A percentile compares a stretch with the other conserved stretches of the same genome.
phyloP scores from a whole-genome alignment of 2,797 vertebrate species.

The Antennarius maculatus region DNA sequence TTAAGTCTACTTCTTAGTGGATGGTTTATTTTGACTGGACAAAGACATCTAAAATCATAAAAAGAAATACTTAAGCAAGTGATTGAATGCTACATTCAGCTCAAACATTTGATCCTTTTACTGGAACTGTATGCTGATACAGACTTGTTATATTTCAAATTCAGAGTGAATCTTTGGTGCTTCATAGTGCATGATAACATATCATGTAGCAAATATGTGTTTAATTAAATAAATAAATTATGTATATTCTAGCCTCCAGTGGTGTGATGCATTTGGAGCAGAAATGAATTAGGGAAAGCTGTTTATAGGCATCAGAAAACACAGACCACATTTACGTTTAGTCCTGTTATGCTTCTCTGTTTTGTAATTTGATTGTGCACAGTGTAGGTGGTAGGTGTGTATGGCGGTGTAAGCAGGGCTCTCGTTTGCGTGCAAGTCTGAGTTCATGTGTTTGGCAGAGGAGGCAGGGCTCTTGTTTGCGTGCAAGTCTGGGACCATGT shows the following conservation, averaged over 20 bases:
- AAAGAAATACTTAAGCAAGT: not conserved
- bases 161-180: constrained; percentile 4
- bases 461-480: constrained; percentile 76
- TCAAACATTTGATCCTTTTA: not conserved
- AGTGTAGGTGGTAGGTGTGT: constrained; percentile 76
- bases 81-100: not conserved
- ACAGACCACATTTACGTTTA: constrained; percentile 56
- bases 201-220: constrained; percentile 14
- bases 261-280: constrained; percentile 63
- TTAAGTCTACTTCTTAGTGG: not conserved
- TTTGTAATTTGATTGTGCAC: constrained; percentile 70
- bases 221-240: not conserved
- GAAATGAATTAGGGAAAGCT: constrained; percentile 55
- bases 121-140: not conserved
- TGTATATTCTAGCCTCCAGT: constrained; percentile 49
- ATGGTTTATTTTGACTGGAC: not conserved
- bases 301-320: constrained; percentile 50
- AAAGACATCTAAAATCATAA: not conserved
- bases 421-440: constrained; percentile 73
- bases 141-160: constrained; percentile 9
- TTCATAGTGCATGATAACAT: constrained; percentile 27
- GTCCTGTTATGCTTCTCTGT: constrained; percentile 63
- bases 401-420: constrained; percentile 70
- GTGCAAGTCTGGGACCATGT: constrained; percentile 80
- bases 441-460: constrained; percentile 69